phyloP scores from a whole-genome alignment of 2,888 invertebrate genomes.

The Heliconius charithonia region DNA sequence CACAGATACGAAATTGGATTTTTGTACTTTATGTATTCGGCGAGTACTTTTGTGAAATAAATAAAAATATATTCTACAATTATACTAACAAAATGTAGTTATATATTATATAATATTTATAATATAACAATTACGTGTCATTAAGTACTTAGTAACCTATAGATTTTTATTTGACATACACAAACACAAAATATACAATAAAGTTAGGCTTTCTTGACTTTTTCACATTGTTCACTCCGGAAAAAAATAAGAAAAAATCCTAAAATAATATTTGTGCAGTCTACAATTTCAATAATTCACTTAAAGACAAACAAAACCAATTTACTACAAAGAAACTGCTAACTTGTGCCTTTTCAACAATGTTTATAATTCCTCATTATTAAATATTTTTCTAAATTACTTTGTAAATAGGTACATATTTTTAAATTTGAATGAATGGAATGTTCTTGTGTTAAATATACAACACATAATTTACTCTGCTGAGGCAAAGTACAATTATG shows the following conservation, averaged over 20 bases:
- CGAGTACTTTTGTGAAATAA: not conserved
- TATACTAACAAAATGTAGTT: no score
- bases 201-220: not conserved
- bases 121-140: not conserved
- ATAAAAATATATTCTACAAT: not conserved
- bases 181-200: constrained; percentile 6
- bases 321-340: no score
- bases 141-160: constrained; percentile 9
- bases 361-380: no score
- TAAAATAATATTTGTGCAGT: no score
- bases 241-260: no score
- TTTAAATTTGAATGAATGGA: not conserved
- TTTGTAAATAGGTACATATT: not conserved
- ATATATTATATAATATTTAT: constrained; percentile 1
- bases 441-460: not conserved
- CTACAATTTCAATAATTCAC: no score
- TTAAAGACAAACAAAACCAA: no score
- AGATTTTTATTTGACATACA: not conserved
- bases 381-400: no score
- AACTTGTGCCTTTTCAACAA: no score
- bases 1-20: no score
- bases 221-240: no score
- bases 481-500: not conserved
- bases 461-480: not conserved
- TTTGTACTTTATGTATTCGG: not conserved